Evolutionary conservation across 2,797 vertebrate genomes (phyloP).

Genomic region (Halcyon badia): DNA sequence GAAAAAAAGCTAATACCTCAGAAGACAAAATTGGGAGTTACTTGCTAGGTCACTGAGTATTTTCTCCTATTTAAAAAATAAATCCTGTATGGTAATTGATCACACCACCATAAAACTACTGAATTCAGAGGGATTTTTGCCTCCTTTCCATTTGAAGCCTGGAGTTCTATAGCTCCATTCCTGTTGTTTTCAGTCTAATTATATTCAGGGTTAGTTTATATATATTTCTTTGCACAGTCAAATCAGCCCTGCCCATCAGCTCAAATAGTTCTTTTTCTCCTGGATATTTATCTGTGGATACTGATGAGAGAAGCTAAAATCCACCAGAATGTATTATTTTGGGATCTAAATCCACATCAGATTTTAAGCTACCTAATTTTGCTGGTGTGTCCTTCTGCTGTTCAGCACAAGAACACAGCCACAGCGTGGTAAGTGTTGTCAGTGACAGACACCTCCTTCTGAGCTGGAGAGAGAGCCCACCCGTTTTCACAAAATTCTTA

Average conservation of each 20-base stretch:
- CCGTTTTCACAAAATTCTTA: neutral
- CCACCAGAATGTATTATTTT: neutral
- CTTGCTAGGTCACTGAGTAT: neutral
- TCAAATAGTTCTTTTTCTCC: neutral
- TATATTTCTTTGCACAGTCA: neutral
- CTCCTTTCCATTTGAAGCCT: neutral
- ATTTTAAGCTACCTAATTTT: neutral
- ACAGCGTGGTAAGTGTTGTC: neutral
- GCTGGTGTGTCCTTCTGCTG: neutral
- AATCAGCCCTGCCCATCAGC: neutral
- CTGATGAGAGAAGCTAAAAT: neutral
- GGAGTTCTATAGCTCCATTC: neutral
- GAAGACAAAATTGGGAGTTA: neutral
- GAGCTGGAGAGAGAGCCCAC: neutral
- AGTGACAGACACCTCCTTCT: neutral
- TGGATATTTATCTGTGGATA: neutral
- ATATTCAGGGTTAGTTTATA: neutral
- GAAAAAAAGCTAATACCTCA: neutral
- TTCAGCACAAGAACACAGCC: neutral
- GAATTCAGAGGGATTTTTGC: rapidly evolving
- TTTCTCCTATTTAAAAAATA: neutral
- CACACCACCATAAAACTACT: neutral
- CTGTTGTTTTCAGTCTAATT: neutral
- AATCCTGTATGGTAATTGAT: neutral
- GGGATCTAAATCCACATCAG: neutral